Evolutionary conservation across 2,797 vertebrate species (phyloP).

Genomic region (Pteronotus mesoamericanus): DNA sequence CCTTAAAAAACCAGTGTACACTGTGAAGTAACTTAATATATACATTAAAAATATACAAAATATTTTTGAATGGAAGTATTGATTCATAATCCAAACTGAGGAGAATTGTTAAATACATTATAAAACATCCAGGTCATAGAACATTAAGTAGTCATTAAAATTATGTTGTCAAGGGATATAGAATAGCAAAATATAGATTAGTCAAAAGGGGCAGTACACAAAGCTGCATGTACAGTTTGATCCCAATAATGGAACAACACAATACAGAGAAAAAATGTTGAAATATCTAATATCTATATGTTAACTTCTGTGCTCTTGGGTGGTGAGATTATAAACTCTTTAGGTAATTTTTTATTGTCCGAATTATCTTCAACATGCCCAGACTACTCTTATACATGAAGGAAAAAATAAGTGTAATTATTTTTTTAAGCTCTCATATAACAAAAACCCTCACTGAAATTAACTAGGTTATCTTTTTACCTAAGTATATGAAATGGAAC

Average conservation of each 20-base stretch:
- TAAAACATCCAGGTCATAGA: background rate
- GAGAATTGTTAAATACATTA: background rate
- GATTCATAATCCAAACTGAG: background rate
- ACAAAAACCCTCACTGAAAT: background rate
- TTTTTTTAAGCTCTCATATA: background rate
- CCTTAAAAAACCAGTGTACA: background rate
- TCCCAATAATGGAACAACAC: background rate
- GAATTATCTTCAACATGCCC: background rate
- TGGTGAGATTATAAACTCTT: background rate
- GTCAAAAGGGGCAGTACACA: background rate
- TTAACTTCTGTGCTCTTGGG: background rate
- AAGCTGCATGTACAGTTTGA: background rate
- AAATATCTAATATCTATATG: background rate
- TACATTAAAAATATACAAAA: background rate
- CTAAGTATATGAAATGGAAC: background rate
- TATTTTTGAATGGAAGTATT: background rate
- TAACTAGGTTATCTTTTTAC: background rate
- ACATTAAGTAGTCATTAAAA: background rate
- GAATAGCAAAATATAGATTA: background rate
- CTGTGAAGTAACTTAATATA: background rate
- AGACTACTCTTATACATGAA: background rate
- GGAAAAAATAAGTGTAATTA: background rate
- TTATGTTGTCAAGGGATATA: background rate
- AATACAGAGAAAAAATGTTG: background rate
- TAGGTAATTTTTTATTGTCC: background rate